These are phyloP conservation scores for Drosophila limbata DNA, from an alignment of 2,888 invertebrate genomes.

Conservation along the genomic window DNA sequence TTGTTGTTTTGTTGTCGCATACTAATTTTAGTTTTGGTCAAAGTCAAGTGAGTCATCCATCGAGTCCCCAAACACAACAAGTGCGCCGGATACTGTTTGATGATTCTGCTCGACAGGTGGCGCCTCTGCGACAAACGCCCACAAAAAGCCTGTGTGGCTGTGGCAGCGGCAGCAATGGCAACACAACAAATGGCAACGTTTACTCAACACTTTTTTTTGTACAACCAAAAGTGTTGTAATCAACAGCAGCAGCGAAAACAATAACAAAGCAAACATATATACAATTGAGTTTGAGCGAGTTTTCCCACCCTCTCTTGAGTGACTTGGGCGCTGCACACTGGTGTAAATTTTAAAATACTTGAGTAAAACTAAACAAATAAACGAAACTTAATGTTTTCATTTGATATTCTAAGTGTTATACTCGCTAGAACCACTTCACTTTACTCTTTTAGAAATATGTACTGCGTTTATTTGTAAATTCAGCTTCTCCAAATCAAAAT, in stretches of 20 bases:
- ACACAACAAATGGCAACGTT: conserved; percentile 67
- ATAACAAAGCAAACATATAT: conserved; percentile 15
- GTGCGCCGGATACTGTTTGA: conserved; percentile 46
- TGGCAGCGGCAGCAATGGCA: neutral
- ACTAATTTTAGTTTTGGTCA: conserved; percentile 79
- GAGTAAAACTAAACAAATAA: conserved; percentile 1
- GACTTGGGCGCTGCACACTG: conserved; percentile 49
- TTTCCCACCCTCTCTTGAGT: conserved; percentile 65
- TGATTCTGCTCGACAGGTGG: conserved; percentile 60
- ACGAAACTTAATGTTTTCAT: neutral
- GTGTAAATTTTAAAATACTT: neutral
- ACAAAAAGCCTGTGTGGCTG: conserved; percentile 26
- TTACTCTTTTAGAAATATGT: neutral
- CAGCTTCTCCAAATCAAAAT: neutral
- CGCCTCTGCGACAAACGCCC: conserved; percentile 62
- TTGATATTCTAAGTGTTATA: too few species aligned
- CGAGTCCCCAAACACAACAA: conserved; percentile 35
- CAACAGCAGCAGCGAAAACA: conserved; percentile 31
- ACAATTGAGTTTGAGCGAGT: conserved; percentile 61
- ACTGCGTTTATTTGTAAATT: neutral
- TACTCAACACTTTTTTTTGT: conserved; percentile 63
- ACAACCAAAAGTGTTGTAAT: conserved; percentile 59
- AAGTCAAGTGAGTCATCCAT: conserved; percentile 74
- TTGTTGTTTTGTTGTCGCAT: conserved; percentile 50
- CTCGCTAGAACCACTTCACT: neutral